phyloP scores from a whole-genome alignment of 2,113 vertebrate species.

The Channa maculata region DNA sequence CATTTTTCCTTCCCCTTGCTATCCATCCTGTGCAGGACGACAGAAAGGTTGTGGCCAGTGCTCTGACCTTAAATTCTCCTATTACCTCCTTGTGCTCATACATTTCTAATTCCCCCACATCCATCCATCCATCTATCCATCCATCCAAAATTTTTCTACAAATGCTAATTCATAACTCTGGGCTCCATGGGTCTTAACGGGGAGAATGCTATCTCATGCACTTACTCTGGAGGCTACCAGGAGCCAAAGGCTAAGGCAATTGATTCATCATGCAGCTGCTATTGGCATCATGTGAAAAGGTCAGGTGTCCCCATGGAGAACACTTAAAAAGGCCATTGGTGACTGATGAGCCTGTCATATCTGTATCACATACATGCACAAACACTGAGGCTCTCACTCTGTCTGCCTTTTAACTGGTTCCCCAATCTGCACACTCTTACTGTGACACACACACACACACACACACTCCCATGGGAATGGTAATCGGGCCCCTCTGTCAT shows the following conservation, averaged over 20 bases:
- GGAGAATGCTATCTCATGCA: constrained; percentile 62
- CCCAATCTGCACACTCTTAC: background rate
- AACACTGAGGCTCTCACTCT: constrained; percentile 31
- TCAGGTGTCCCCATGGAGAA: constrained; percentile 74
- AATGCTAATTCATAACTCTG: constrained; percentile 58
- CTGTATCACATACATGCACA: constrained; percentile 66
- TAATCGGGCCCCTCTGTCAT: constrained; percentile 77
- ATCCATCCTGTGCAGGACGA: constrained; percentile 53
- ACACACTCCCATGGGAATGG: constrained; percentile 52
- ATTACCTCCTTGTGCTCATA: constrained; percentile 46
- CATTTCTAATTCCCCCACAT: constrained; percentile 47
- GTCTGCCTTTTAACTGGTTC: constrained; percentile 29
- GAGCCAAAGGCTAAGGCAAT: constrained; percentile 56
- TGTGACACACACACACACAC: constrained; percentile 12
- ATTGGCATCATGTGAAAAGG: constrained; percentile 81
- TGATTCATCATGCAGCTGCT: constrained; percentile 79
- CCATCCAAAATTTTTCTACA: constrained; percentile 50
- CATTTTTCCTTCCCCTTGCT: constrained; percentile 28
- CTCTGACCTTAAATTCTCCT: constrained; percentile 42
- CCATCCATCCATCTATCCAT: constrained; percentile 41
- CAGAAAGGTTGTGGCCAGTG: constrained; percentile 34
- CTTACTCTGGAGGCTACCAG: constrained; percentile 59
- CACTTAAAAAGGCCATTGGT: constrained; percentile 79
- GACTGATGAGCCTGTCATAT: constrained; percentile 80
- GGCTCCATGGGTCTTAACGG: constrained; percentile 54